phyloP scores from a whole-genome alignment of 2,797 vertebrate genomes.

The Sparus aurata region DNA sequence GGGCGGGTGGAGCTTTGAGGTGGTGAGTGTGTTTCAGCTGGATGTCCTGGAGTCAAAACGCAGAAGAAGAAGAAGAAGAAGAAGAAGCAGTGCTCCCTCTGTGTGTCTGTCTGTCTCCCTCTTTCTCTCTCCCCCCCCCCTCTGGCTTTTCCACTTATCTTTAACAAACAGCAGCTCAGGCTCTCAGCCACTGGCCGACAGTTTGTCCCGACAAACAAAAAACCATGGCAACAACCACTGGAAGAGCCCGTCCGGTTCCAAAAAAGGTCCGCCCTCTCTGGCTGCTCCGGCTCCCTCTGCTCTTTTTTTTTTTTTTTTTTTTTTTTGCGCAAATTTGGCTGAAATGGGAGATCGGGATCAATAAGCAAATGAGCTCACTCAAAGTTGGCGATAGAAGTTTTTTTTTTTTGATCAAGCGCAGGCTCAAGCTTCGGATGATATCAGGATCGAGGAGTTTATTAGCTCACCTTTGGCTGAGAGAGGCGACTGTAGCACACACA shows the following conservation, averaged over 20 bases:
- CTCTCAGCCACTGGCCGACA: constrained; percentile 80
- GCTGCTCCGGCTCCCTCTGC: constrained; percentile 39
- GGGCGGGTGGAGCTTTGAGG: constrained; percentile 59
- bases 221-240: constrained; percentile 78
- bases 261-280: constrained; percentile 60
- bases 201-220: constrained; percentile 80
- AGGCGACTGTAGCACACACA: not conserved
- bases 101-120: constrained; percentile 61
- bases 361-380: constrained; percentile 47
- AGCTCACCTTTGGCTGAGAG: constrained; percentile 46
- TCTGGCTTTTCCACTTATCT: constrained; percentile 84
- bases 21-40: constrained; percentile 62
- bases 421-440: constrained; percentile 1
- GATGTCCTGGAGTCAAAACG: constrained; percentile 68
- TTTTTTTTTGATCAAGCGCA: too few relatives aligned
- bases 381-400: constrained; percentile 29
- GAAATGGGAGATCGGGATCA: constrained; percentile 49
- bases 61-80: too few relatives aligned
- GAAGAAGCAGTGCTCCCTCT: constrained; percentile 55
- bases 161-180: constrained; percentile 84
- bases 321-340: constrained; percentile 36
- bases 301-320: not conserved
- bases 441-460: constrained; percentile 19
- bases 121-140: constrained; percentile 66
- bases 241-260: constrained; percentile 72